These are phyloP conservation scores for Paracyclopina nana DNA, from an alignment of 1,140 invertebrate species.

Conservation along the genomic window DNA sequence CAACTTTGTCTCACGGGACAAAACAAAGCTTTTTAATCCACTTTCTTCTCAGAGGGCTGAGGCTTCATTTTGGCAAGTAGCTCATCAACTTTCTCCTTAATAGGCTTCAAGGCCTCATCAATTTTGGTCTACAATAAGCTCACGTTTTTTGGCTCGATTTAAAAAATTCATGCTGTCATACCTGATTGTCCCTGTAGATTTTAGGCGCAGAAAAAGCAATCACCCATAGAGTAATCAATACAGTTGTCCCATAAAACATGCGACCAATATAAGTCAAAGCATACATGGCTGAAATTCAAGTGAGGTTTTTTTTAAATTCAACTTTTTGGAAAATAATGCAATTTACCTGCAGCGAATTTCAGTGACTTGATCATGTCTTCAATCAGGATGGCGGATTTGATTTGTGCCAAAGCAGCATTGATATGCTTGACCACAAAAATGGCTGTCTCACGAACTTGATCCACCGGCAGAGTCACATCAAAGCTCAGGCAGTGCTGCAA, in stretches of 20 bases:
- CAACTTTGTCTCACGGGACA: no score
- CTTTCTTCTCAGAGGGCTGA: no score
- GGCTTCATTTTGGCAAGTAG: neutral
- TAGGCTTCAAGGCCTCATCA: neutral
- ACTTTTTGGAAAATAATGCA: no score
- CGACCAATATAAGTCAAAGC: slow-evolving; percentile 1
- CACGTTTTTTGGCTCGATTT: no score
- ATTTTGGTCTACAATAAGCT: no score
- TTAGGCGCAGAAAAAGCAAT: slow-evolving; percentile 1
- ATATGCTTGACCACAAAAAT: neutral
- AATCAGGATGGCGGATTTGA: neutral
- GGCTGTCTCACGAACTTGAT: neutral
- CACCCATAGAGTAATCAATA: slow-evolving; percentile 5
- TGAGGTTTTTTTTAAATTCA: no score
- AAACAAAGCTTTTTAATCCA: no score
- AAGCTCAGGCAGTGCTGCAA: no score
- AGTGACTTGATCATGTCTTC: neutral
- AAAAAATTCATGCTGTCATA: no score
- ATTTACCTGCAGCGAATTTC: slow-evolving; percentile 3
- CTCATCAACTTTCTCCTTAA: slow-evolving; percentile 1
- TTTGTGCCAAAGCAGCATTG: neutral
- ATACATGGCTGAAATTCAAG: slow-evolving; percentile 13
- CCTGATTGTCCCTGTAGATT: slow-evolving; percentile 10
- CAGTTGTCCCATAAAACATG: neutral
- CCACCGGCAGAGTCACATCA: slow-evolving; percentile 2